These are phyloP conservation scores for Lepidocyrtinus sp. DNA, from an alignment of 2,888 invertebrate species.

Conservation along the genomic window DNA sequence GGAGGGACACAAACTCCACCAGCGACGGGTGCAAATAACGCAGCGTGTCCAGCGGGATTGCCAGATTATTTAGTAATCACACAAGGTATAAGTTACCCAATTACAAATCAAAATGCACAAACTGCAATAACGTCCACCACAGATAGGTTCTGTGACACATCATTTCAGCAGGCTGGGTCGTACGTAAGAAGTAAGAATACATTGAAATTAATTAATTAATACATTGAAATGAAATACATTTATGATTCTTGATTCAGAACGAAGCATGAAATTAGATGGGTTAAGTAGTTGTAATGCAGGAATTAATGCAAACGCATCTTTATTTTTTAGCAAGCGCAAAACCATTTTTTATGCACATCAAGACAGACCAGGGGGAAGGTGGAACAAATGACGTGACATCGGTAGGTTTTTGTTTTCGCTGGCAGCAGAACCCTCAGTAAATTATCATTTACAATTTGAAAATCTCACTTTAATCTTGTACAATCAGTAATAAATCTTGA, in stretches of 20 bases:
- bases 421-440: constrained; percentile 67
- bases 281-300: neutral
- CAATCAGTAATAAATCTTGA: too few species aligned
- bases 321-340: constrained; percentile 80
- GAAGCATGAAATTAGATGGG: neutral
- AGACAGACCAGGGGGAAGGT: constrained; percentile 79
- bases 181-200: constrained; percentile 65
- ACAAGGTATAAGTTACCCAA: constrained; percentile 62
- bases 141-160: constrained; percentile 66
- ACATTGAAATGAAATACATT: too few species aligned
- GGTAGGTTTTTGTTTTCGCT: constrained; percentile 64
- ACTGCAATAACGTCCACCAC: constrained; percentile 30
- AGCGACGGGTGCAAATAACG: neutral
- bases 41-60: constrained; percentile 19
- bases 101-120: neutral
- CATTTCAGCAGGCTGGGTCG: constrained; percentile 38
- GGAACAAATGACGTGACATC: constrained; percentile 48
- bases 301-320: constrained; percentile 16
- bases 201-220: too few species aligned
- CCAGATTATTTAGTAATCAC: constrained; percentile 64
- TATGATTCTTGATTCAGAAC: too few species aligned
- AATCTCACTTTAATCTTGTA: too few species aligned
- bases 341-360: constrained; percentile 84
- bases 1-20: constrained; percentile 38
- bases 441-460: too few species aligned